Percentiles rank a stretch among this genome's conserved stretches.
Evolutionary conservation across 1,140 invertebrate genomes (phyloP).

Genomic region (Argopecten irradians): DNA sequence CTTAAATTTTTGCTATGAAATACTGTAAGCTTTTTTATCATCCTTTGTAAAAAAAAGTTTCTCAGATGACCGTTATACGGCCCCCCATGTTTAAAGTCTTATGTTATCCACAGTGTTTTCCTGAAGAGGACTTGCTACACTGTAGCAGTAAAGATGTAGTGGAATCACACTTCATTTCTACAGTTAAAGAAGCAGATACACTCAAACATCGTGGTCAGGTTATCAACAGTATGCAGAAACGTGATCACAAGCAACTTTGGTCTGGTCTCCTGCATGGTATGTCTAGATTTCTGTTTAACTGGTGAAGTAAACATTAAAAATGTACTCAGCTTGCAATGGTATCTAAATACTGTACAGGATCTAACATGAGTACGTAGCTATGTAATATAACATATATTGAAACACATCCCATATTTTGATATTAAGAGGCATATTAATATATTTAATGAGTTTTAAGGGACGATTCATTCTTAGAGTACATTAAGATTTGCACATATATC

Average conservation of each 20-base stretch:
- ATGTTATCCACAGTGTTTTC: slow-evolving; percentile 76
- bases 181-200: slow-evolving; percentile 98
- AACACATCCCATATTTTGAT: too few species aligned
- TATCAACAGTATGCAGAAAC: slow-evolving; percentile 96
- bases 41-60: too few species aligned
- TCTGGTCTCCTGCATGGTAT: slow-evolving; percentile 93
- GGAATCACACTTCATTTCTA: slow-evolving; percentile 95
- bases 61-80: too few species aligned
- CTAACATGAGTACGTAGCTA: neutral
- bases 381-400: too few species aligned
- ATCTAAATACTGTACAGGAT: neutral
- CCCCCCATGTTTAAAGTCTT: neutral
- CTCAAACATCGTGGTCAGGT: slow-evolving; percentile 95
- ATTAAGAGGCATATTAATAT: too few species aligned
- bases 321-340: too few species aligned
- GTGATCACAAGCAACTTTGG: slow-evolving; percentile 98
- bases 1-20: too few species aligned
- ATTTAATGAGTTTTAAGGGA: too few species aligned
- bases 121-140: slow-evolving; percentile 78
- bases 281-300: neutral
- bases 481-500: too few species aligned
- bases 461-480: too few species aligned
- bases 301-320: too few species aligned
- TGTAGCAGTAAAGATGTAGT: slow-evolving; percentile 87
- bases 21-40: too few species aligned